These are phyloP conservation scores for Volucella inanis DNA, from an alignment of 2,888 invertebrate genomes.

Conservation along the genomic window DNA sequence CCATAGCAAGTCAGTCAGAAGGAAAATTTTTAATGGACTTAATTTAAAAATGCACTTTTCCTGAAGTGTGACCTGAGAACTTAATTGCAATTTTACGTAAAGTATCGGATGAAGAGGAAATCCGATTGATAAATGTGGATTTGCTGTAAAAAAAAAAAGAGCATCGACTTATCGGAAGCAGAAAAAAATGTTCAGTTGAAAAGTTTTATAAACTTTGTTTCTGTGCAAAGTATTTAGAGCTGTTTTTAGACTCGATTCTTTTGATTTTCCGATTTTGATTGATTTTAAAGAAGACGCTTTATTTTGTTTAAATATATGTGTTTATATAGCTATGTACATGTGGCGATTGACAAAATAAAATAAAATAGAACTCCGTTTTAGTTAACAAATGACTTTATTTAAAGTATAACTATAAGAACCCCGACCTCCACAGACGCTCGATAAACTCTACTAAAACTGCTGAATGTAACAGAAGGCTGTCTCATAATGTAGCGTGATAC, in stretches of 20 bases:
- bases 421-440: too few relatives aligned
- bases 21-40: constrained; percentile 74
- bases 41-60: constrained; percentile 72
- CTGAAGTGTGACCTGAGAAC: constrained; percentile 72
- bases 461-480: too few relatives aligned
- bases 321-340: too few relatives aligned
- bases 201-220: constrained; percentile 39
- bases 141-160: constrained; percentile 44
- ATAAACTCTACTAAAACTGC: too few relatives aligned
- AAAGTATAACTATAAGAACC: too few relatives aligned
- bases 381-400: too few relatives aligned
- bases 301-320: neutral
- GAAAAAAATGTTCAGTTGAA: constrained; percentile 31
- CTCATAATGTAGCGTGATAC: too few relatives aligned
- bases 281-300: constrained; percentile 7
- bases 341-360: too few relatives aligned
- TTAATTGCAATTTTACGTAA: constrained; percentile 72
- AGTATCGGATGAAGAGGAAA: constrained; percentile 63
- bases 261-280: constrained; percentile 32
- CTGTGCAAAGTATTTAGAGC: constrained; percentile 26
- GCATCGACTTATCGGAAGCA: constrained; percentile 41
- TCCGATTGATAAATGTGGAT: constrained; percentile 65
- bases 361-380: too few relatives aligned
- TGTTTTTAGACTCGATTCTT: constrained; percentile 34
- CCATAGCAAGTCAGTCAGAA: constrained; percentile 57